phyloP scores from a whole-genome alignment of 2,888 invertebrate species.

The Eupithecia exiguata region DNA sequence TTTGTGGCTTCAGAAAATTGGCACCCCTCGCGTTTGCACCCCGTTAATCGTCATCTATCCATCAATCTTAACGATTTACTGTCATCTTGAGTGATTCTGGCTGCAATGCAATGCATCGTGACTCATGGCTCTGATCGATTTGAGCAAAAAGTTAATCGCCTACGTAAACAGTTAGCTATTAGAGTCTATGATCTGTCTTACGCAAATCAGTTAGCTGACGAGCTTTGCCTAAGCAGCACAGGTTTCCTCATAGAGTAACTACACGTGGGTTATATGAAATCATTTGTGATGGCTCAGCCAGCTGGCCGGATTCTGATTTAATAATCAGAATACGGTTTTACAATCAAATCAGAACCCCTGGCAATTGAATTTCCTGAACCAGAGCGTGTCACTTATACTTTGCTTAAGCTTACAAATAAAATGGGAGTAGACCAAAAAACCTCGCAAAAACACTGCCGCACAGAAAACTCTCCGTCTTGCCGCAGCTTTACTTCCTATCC shows the following conservation, averaged over 20 bases:
- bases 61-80: conserved; percentile 34
- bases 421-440: conserved; percentile 31
- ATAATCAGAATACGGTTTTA: not conserved
- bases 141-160: conserved; percentile 40
- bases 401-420: not conserved
- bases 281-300: not conserved
- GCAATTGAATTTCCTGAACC: not conserved
- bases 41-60: conserved; percentile 19
- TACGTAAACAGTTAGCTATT: conserved; percentile 36
- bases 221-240: conserved; percentile 17
- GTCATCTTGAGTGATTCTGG: conserved; percentile 29
- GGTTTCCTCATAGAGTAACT: not conserved
- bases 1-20: conserved; percentile 9
- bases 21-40: conserved; percentile 15
- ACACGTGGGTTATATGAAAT: not conserved
- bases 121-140: conserved; percentile 37
- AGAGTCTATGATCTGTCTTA: conserved; percentile 42
- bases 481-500: conserved; percentile 56
- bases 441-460: conserved; percentile 50
- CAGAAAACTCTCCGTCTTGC: conserved; percentile 51
- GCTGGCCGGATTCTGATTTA: not conserved
- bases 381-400: not conserved
- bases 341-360: not conserved
- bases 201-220: conserved; percentile 40
- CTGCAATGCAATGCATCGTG: conserved; percentile 27